Evolutionary conservation across 2,888 invertebrate species (phyloP).

Genomic region (Steinernema hermaphroditum): DNA sequence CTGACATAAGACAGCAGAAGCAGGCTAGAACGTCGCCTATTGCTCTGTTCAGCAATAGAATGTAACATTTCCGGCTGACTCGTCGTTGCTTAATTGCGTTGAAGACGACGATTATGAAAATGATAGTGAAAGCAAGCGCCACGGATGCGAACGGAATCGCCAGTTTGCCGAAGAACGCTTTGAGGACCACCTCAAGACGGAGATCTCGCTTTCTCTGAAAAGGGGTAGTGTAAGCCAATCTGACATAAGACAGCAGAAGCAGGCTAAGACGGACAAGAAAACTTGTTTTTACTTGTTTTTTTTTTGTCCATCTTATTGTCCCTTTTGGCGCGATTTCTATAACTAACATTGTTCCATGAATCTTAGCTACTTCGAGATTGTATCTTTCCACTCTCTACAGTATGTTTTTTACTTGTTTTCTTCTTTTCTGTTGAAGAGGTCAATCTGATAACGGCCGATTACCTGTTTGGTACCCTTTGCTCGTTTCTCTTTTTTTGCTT

Average conservation of each 20-base stretch:
- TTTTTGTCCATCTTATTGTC: no score
- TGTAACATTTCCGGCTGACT: constrained; percentile 62
- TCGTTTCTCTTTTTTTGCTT: no score
- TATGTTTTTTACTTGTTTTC: no score
- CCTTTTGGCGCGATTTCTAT: no score
- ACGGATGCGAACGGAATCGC: constrained; percentile 54
- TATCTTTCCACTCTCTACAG: no score
- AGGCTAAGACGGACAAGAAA: constrained; percentile 54
- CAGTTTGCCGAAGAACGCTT: constrained; percentile 60
- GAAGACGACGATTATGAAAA: constrained; percentile 53
- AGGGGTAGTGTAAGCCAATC: no score
- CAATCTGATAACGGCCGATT: no score
- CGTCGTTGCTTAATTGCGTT: constrained; percentile 56
- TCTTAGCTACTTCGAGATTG: no score
- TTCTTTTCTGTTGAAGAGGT: no score
- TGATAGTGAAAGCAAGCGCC: constrained; percentile 49
- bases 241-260: constrained; percentile 44
- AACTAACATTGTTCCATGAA: no score
- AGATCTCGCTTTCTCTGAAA: constrained; percentile 51
- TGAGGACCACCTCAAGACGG: constrained; percentile 51
- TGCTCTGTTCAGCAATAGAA: constrained; percentile 61
- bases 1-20: constrained; percentile 44
- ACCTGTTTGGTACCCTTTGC: no score
- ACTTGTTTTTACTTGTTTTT: no score
- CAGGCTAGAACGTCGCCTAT: constrained; percentile 61